phyloP scores from a whole-genome alignment of 37 sponge, comb jelly and placozoan species.

The Corticium candelabrum region DNA sequence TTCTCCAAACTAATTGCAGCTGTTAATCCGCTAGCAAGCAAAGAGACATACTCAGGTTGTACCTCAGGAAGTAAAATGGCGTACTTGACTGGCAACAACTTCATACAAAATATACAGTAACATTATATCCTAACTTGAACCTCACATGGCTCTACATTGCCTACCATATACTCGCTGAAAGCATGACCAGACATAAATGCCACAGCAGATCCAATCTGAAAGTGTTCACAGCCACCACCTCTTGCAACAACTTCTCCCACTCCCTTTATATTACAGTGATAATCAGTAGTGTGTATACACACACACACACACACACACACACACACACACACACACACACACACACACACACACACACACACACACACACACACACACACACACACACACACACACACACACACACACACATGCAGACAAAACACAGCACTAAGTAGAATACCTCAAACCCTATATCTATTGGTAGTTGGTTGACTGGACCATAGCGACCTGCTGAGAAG shows the following conservation, averaged over 20 bases:
- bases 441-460: conserved; percentile 58
- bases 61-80: conserved; percentile 34
- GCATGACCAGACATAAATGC: conserved; percentile 29
- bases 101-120: too few relatives aligned
- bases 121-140: too few relatives aligned
- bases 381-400: conserved; percentile 13
- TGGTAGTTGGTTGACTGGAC: conserved; percentile 33
- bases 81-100: conserved; percentile 23
- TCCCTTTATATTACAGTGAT: too few relatives aligned
- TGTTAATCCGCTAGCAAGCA: conserved; percentile 52
- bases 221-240: conserved; percentile 22
- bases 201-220: conserved; percentile 40
- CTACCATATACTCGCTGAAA: conserved; percentile 41
- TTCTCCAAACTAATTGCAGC: conserved; percentile 51
- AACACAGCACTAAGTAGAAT: neutral
- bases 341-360: conserved; percentile 14
- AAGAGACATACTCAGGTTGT: conserved; percentile 33
- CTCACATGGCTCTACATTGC: too few relatives aligned
- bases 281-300: neutral
- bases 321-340: conserved; percentile 1
- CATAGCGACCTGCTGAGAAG: conserved; percentile 60
- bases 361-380: conserved; percentile 20
- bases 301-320: conserved; percentile 2
- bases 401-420: conserved; percentile 3
- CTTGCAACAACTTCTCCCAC: conserved; percentile 34